Percentiles rank a stretch among this genome's conserved stretches.
These are phyloP conservation scores for Chrosomus eos DNA, from an alignment of 2,797 vertebrate species.

Conservation along the genomic window DNA sequence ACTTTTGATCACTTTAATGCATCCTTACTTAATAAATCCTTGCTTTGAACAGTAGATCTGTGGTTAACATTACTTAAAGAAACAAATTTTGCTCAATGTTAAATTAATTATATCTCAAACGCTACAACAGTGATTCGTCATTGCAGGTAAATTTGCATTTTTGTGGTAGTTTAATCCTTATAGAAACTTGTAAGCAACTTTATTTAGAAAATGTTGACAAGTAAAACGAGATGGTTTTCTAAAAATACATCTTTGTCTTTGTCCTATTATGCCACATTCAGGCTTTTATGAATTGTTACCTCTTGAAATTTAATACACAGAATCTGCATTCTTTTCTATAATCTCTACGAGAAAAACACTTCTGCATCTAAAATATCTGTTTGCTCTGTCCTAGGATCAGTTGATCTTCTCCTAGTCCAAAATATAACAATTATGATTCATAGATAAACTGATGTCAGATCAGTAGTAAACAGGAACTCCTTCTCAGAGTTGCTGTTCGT, in stretches of 20 bases:
- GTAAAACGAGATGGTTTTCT: neutral
- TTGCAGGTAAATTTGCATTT: neutral
- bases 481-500: neutral
- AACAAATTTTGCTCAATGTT: neutral
- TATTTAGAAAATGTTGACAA: neutral
- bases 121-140: neutral
- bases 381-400: conserved; percentile 31
- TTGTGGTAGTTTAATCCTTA: neutral
- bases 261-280: neutral
- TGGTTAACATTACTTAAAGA: neutral
- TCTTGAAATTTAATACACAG: neutral
- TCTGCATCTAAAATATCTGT: neutral
- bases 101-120: neutral
- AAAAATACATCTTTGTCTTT: neutral
- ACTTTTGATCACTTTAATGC: neutral
- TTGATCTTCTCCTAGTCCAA: neutral
- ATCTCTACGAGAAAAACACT: neutral
- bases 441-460: conserved; percentile 35
- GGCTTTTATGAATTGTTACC: neutral
- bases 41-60: neutral
- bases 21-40: neutral
- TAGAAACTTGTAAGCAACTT: neutral
- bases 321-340: conserved; percentile 5
- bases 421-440: neutral
- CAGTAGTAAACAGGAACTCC: conserved; percentile 22